Percentiles rank a stretch among this genome's conserved stretches.
These are phyloP conservation scores for Syngnathus scovelli DNA, from an alignment of 2,113 vertebrate species.

Conservation along the genomic window DNA sequence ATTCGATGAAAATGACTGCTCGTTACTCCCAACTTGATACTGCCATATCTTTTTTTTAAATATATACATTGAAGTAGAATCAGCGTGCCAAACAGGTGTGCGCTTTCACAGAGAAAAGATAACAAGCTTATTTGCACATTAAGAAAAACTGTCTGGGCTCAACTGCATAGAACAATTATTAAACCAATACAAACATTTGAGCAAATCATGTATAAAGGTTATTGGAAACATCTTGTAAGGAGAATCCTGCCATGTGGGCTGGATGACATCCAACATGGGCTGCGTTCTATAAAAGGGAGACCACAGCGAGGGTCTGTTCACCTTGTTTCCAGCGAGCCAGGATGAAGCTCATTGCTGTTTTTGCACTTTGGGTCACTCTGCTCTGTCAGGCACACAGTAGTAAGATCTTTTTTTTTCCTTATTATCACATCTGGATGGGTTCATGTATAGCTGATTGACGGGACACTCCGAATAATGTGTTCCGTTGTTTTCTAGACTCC, in stretches of 20 bases:
- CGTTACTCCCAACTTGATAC: background rate
- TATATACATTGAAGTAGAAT: background rate
- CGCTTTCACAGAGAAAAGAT: conserved; percentile 28
- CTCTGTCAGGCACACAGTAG: conserved; percentile 55
- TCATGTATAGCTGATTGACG: background rate
- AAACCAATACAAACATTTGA: background rate
- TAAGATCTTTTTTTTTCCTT: conserved; percentile 43
- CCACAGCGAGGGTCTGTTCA: background rate
- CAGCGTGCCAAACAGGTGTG: conserved; percentile 22
- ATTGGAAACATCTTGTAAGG: background rate
- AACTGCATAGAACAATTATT: background rate
- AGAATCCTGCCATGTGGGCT: conserved; percentile 8
- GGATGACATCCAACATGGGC: conserved; percentile 24
- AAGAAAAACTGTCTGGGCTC: background rate
- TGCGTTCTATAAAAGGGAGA: conserved; percentile 55
- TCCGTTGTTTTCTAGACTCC: conserved; percentile 41
- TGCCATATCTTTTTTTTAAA: background rate
- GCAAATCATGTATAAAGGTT: background rate
- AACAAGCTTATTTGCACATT: background rate
- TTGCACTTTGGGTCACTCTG: conserved; percentile 53
- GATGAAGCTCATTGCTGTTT: conserved; percentile 55
- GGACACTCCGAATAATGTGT: background rate
- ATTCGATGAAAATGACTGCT: background rate
- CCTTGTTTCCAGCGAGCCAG: conserved; percentile 14
- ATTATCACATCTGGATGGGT: background rate